A percentile compares a stretch with the other conserved stretches of the same genome.
These are phyloP conservation scores for Trialeurodes vaporariorum DNA, from an alignment of 1,140 invertebrate species.

Conservation along the genomic window DNA sequence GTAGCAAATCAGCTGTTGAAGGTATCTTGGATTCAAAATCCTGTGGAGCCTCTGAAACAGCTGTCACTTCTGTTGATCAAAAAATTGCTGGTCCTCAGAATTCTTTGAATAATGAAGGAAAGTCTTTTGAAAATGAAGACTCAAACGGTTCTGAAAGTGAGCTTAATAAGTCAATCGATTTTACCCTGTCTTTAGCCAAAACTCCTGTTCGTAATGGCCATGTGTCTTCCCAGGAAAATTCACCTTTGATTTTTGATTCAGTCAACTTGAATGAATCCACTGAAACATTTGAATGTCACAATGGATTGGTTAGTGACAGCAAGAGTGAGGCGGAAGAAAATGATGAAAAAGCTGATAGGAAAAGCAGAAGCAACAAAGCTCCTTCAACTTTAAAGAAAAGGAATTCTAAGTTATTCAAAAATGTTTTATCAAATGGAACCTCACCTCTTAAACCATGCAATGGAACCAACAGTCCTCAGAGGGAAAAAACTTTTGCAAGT, in stretches of 20 bases:
- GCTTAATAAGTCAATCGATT: no score
- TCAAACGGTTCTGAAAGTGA: no score
- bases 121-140: no score
- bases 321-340: neutral
- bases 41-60: no score
- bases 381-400: neutral
- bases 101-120: no score
- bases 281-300: neutral
- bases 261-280: neutral
- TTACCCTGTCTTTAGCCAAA: neutral
- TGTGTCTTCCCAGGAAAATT: neutral
- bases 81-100: no score
- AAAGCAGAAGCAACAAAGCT: neutral
- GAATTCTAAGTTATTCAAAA: neutral
- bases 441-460: neutral
- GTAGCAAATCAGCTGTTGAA: no score
- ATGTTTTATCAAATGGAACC: neutral
- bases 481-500: neutral
- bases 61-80: no score
- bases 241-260: neutral
- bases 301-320: neutral
- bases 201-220: neutral
- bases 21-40: no score
- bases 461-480: neutral
- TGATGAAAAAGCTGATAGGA: neutral